Evolutionary conservation across 2,888 invertebrate species (phyloP).

Genomic region (Hypomecis atomaria): DNA sequence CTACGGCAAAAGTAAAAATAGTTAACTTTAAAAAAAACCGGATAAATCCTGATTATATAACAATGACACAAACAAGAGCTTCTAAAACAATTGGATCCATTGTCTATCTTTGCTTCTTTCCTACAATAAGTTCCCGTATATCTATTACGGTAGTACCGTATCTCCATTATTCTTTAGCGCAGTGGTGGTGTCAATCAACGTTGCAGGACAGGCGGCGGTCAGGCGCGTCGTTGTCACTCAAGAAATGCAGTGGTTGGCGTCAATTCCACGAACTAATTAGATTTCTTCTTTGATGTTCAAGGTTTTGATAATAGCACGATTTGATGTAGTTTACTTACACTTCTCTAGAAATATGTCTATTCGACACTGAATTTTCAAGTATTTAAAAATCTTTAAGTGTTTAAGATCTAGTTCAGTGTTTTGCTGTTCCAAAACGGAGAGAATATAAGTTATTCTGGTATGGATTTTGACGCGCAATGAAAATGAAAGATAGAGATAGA

Average conservation of each 20-base stretch:
- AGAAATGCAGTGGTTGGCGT: constrained; percentile 23
- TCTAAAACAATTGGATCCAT: background rate
- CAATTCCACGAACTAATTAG: constrained; percentile 22
- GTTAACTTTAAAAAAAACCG: no score
- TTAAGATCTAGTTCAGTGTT: no score
- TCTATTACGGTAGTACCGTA: constrained; percentile 4
- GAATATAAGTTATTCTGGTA: no score
- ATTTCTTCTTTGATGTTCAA: constrained; percentile 28
- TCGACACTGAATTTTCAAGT: no score
- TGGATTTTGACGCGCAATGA: no score
- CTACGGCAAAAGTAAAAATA: no score
- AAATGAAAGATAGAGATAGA: background rate
- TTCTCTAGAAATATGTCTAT: constrained; percentile 1
- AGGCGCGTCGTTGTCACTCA: constrained; percentile 28
- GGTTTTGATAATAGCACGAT: constrained; percentile 12
- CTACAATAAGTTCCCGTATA: constrained; percentile 3
- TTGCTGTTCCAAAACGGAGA: no score
- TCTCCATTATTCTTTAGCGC: constrained; percentile 5
- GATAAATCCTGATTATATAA: no score
- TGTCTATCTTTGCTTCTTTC: background rate
- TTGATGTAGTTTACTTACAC: constrained; percentile 10
- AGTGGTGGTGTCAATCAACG: constrained; percentile 24
- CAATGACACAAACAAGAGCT: background rate
- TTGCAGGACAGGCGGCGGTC: constrained; percentile 17
- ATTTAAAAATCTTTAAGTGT: no score